A percentile compares a stretch with the other conserved stretches of the same genome.
Conservation (phyloP, 2,797 vertebrate genomes). For the Clarias fuscus region DNA sequence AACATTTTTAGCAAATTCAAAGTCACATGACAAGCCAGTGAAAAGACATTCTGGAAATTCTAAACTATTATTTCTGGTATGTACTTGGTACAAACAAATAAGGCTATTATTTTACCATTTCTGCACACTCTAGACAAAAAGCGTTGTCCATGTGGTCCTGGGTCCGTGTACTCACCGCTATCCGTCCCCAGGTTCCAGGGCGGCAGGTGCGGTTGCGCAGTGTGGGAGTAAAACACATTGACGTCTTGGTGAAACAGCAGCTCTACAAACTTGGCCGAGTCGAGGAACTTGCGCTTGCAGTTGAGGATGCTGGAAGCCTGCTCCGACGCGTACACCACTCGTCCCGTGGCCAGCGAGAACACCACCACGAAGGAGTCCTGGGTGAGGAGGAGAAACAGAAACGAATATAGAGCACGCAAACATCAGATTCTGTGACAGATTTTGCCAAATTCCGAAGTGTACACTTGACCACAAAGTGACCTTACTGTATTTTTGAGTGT, state of each 20-base stretch:
- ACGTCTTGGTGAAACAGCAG: constrained; percentile 87
- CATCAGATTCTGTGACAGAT: not conserved
- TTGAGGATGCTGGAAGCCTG: constrained; percentile 82
- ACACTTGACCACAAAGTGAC: not conserved
- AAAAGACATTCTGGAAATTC: not conserved
- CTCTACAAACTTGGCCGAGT: constrained; percentile 83
- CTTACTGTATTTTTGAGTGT: constrained; percentile 88
- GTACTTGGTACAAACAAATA: not conserved
- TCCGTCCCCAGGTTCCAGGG: constrained; percentile 80
- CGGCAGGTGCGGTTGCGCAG: constrained; percentile 79
- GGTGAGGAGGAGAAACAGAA: not conserved
- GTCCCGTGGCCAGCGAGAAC: constrained; percentile 84
- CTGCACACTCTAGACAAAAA: not conserved
- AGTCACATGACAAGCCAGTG: not conserved
- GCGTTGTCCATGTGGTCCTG: not conserved
- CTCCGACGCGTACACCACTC: constrained; percentile 82
- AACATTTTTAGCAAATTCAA: not conserved
- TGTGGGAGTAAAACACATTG: constrained; percentile 84
- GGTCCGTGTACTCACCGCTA: constrained; percentile 69
- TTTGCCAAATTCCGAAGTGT: too few species aligned
- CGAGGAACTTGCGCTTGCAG: constrained; percentile 81
- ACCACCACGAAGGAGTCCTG: constrained; percentile 87
- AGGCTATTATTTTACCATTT: not conserved
- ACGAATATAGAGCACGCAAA: not conserved
- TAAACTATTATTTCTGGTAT: not conserved